phyloP scores from a whole-genome alignment of 2,113 vertebrate genomes.

The Lanius ludovicianus region DNA sequence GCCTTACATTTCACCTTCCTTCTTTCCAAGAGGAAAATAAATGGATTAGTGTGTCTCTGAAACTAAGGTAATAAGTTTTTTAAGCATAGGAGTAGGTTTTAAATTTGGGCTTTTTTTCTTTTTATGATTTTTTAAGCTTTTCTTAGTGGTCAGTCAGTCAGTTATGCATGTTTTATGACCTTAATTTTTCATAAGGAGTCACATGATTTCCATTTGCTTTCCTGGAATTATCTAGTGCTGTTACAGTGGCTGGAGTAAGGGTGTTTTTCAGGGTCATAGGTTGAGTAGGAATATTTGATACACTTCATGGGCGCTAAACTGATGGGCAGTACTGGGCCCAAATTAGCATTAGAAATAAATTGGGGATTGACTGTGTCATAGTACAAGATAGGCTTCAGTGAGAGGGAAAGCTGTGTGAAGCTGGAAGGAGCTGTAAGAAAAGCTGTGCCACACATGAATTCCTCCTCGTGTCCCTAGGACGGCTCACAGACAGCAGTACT shows the following conservation, averaged over 20 bases:
- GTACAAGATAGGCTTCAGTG: fast-evolving
- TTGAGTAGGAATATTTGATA: neutral
- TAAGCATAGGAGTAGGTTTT: neutral
- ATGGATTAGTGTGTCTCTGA: neutral
- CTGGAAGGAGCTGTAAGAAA: neutral
- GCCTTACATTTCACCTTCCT: neutral
- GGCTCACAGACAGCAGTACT: neutral
- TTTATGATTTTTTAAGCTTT: neutral
- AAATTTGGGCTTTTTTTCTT: neutral
- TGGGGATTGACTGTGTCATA: neutral
- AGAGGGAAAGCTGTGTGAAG: neutral
- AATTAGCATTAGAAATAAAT: neutral
- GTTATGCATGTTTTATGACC: neutral
- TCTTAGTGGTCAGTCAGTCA: neutral
- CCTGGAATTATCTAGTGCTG: neutral
- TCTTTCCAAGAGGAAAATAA: neutral
- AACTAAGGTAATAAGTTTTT: neutral
- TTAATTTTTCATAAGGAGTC: neutral
- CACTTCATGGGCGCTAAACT: neutral
- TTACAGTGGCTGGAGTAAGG: neutral
- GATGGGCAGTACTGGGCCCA: neutral
- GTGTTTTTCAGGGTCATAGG: neutral
- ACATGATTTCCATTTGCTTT: neutral
- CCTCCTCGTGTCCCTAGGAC: neutral
- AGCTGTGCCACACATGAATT: neutral